These are phyloP conservation scores for Sinella curviseta DNA, from an alignment of 1,140 invertebrate species.

Conservation along the genomic window DNA sequence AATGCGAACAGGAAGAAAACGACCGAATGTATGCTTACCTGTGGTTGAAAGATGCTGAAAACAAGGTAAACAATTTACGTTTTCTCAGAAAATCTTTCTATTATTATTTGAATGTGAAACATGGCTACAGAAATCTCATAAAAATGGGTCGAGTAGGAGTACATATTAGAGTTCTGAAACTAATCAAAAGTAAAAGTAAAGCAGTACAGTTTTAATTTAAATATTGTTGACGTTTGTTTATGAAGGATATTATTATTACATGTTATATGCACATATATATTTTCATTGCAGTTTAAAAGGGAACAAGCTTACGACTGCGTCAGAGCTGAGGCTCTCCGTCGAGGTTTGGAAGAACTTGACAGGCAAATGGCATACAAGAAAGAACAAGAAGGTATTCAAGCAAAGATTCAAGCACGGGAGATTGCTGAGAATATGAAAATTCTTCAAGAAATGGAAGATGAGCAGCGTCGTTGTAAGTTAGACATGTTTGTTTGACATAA, in stretches of 20 bases:
- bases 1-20: conserved; percentile 40
- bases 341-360: conserved; percentile 23
- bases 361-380: conserved; percentile 41
- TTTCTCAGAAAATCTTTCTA: neutral
- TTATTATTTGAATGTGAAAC: neutral
- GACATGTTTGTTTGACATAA: too few relatives aligned
- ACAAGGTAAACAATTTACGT: conserved; percentile 32
- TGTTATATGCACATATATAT: too few relatives aligned
- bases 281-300: conserved; percentile 28
- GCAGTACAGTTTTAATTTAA: neutral
- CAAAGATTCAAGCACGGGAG: conserved; percentile 37
- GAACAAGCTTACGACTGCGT: conserved; percentile 32
- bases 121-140: too few relatives aligned
- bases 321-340: neutral
- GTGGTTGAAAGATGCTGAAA: conserved; percentile 32
- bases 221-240: too few relatives aligned
- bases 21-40: conserved; percentile 42
- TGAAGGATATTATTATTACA: too few relatives aligned
- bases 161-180: too few relatives aligned
- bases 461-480: conserved; percentile 33
- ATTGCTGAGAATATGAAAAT: conserved; percentile 29
- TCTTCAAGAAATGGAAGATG: conserved; percentile 26
- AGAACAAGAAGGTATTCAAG: conserved; percentile 2
- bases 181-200: too few relatives aligned
- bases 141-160: too few relatives aligned